Evolutionary conservation across 2,888 invertebrate species (phyloP), one percentile per base, ranked within the genome.

Genomic region (Ochlodes sylvanus): DNA sequence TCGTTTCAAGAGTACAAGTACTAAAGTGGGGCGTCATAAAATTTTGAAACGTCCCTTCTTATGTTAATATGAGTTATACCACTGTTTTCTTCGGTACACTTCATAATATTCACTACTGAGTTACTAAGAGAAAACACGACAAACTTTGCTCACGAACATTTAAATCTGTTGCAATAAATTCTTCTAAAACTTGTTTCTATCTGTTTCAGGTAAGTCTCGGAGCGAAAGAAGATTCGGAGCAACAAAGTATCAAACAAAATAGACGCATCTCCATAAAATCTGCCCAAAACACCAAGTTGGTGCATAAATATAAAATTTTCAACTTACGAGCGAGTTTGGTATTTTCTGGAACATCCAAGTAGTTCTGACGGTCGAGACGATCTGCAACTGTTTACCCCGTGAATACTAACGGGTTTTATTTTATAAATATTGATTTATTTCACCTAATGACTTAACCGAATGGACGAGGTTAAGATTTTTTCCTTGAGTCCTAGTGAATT

Each of bases 231-330:
- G 58, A 61, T 64, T 77, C 58, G 56, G 58, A 71, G 70, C 71
- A 65, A 58, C 71, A 71, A 76, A 72, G 72, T 75, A 71, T 75
- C 72, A 69, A 44, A 69, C 68, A 70, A 72, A 55, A 69, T 65
- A 65, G 54, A 67, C 67, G 67, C 61, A 67, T 67, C 67, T 67
- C 67, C 67, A 67, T 67, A 67, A 67, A 67, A 62, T 62, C 61
- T 47, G 38, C 61, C 60, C 61, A 67, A 67, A 67, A 67, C 61
- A 67, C 61, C 54, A 67, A 67, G 21, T 67, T 67, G 67, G 67
- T 67, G 67, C 67, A 67, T 67, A 67, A 67, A 67, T 67, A 67
- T 67, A 67, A 67, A 61, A 67, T 67, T 67, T 67, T 21, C 61
- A 67, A 67, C 32, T 67, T 61, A 52, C 42, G 60, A 38, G 44